phyloP scores from a whole-genome alignment of 2,797 vertebrate species.

The Streptopelia turtur region DNA sequence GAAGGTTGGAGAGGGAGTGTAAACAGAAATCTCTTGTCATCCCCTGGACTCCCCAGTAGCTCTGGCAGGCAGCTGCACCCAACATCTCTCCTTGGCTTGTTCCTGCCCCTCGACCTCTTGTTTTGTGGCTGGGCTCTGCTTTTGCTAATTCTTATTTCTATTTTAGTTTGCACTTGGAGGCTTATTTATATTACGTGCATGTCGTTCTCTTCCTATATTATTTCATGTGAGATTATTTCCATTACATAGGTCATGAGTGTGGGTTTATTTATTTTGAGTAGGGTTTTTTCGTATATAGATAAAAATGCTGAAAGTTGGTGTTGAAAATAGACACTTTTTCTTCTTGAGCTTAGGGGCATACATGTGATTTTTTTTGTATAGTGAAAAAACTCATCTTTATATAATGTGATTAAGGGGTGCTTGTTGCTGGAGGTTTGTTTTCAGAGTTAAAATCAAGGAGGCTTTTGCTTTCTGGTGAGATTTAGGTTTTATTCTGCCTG shows the following conservation, averaged over 20 bases:
- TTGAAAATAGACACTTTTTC: background rate
- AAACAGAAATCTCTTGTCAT: background rate
- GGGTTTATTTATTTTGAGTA: background rate
- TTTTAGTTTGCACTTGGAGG: background rate
- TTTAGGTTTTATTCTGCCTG: background rate
- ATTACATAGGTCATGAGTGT: background rate
- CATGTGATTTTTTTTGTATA: background rate
- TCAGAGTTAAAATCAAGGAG: background rate
- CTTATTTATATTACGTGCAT: background rate
- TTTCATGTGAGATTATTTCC: background rate
- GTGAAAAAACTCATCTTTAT: background rate
- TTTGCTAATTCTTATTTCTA: background rate
- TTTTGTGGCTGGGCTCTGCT: background rate
- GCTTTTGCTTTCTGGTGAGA: background rate
- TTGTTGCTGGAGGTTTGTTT: background rate
- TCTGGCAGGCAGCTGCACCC: constrained; percentile 24
- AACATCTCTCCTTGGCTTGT: background rate
- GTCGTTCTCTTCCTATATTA: background rate
- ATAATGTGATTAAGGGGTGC: background rate
- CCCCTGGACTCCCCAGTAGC: background rate
- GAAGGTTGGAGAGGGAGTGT: background rate
- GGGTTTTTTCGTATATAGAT: background rate
- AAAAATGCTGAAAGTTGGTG: background rate
- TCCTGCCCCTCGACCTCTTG: background rate
- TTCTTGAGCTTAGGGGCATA: background rate